These are phyloP conservation scores for Lathamus discolor DNA, from an alignment of 2,113 vertebrate genomes.

Conservation along the genomic window DNA sequence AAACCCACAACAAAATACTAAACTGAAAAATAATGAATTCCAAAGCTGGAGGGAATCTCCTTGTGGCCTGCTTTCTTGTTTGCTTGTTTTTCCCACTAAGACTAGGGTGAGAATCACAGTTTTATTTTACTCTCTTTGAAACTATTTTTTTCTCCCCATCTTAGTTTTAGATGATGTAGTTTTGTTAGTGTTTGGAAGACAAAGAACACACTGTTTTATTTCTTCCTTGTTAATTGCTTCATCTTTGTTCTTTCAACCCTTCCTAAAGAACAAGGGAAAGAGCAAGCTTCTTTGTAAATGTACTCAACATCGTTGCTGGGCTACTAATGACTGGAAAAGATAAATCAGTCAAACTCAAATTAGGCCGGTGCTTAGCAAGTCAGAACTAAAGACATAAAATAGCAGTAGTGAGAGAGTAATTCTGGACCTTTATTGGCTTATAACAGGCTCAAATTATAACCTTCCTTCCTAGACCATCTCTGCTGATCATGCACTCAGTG, in stretches of 20 bases:
- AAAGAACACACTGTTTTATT: neutral
- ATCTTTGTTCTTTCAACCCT: neutral
- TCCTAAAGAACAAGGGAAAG: neutral
- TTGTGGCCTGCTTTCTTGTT: neutral
- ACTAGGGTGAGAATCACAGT: neutral
- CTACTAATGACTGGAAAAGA: neutral
- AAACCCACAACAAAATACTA: neutral
- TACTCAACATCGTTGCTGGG: neutral
- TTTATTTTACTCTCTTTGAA: neutral
- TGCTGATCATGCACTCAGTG: neutral
- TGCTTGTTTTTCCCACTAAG: neutral
- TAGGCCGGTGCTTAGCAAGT: neutral
- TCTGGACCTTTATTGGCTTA: neutral
- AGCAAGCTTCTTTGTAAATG: neutral
- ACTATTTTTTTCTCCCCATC: neutral
- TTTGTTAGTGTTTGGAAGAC: neutral
- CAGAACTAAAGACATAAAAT: neutral
- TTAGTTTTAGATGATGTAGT: neutral
- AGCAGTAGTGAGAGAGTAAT: neutral
- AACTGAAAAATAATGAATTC: neutral
- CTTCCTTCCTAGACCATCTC: neutral
- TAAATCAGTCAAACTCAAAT: neutral
- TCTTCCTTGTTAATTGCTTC: neutral
- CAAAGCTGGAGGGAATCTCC: neutral
- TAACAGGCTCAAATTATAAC: neutral